Evolutionary conservation across 2,888 invertebrate species (phyloP), one percentile per base, ranked within the genome.

Genomic region (Athrips mouffetella): DNA sequence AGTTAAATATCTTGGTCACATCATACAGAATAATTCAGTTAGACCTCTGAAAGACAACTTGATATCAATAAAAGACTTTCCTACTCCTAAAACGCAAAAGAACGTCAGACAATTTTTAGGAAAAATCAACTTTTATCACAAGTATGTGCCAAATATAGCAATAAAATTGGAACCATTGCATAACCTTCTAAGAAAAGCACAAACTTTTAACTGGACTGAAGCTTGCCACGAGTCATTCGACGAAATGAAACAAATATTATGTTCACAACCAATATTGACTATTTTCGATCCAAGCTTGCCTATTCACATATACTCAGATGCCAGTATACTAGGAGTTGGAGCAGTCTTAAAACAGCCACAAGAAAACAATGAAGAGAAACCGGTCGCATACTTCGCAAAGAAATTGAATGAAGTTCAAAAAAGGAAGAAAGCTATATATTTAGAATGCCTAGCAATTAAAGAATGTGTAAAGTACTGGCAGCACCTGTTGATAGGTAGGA

Each of bases 301-400:
- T 13, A 63, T 65, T 7, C 35, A 55, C 10, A 63, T 62, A 31
- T 60, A 60, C 37, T 62, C 60, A 8, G 62, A 62, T 50, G 62
- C 58, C 0, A 47, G 47, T 27, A 23, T 59, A 27, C 18, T 55
- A 39, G 61, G 61, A 3, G 18, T 62, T 10, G 64, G 60, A 45
- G 59, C 64, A n/a, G 40, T 65, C 2, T 47, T 55, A 15, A 60
- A 60, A 51, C 58, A 62, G 37, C n/a, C 7, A 47, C 52, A 62
- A 27, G 1, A 11, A 27, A 50, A 58, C 33, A 52, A 50, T 23
- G 27, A 54, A 50, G 53, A 57, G 33, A 58, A 54, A 45, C 58
- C 58, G 8, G 51, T 50, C 4, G 54, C 55, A 15, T 55, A 55
- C 31, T 55, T 55, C 23, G 55, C 49, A 11, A 58, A 52, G 46